Evolutionary conservation across 2,113 vertebrate genomes (phyloP).

Genomic region (Passer domesticus): DNA sequence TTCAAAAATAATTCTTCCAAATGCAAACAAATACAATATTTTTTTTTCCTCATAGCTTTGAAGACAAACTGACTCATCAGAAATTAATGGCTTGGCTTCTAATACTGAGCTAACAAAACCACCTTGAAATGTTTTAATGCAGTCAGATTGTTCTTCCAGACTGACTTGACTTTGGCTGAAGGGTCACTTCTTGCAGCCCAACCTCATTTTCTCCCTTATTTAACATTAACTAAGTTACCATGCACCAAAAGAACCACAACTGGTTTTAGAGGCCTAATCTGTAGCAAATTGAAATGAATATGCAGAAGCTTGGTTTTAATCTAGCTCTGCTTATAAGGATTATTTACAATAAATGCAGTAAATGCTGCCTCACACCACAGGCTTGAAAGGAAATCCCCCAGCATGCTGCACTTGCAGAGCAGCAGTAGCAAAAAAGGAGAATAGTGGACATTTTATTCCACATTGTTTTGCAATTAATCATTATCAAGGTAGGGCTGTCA

Average conservation of each 20-base stretch:
- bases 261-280: not conserved
- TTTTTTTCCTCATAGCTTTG: not conserved
- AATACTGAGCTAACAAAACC: not conserved
- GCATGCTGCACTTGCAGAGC: not conserved
- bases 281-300: not conserved
- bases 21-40: not conserved
- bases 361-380: not conserved
- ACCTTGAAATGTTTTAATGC: not conserved
- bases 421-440: not conserved
- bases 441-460: not conserved
- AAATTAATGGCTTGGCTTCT: not conserved
- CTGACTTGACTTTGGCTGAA: not conserved
- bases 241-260: not conserved
- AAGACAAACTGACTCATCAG: not conserved
- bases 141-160: not conserved
- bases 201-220: not conserved
- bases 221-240: not conserved
- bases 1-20: not conserved
- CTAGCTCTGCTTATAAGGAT: not conserved
- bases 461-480: constrained; percentile 1
- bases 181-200: not conserved
- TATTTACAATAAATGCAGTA: not conserved
- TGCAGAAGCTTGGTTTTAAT: not conserved
- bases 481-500: constrained; percentile 16
- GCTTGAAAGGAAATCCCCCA: not conserved